These are phyloP conservation scores for Capromys pilorides DNA, from an alignment of 2,797 vertebrate genomes.

Conservation along the genomic window DNA sequence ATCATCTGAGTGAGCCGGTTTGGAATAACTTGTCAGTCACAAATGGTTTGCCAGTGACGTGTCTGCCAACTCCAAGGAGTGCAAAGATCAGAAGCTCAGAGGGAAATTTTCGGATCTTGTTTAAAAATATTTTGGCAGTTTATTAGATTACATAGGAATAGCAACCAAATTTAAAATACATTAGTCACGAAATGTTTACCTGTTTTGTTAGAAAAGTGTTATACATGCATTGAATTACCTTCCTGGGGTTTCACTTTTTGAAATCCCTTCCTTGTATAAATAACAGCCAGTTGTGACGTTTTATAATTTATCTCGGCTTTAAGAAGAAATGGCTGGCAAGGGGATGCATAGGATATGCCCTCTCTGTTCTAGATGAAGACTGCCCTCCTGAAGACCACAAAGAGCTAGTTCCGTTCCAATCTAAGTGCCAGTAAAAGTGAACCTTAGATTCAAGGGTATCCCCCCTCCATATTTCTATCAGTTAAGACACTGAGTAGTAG, in stretches of 20 bases:
- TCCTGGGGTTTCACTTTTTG: slow-evolving; percentile 57
- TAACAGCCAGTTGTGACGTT: slow-evolving; percentile 14
- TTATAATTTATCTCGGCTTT: slow-evolving; percentile 57
- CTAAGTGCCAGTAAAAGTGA: slow-evolving; percentile 45
- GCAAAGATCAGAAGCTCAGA: slow-evolving; percentile 77
- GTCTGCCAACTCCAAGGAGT: slow-evolving; percentile 71
- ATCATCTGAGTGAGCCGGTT: slow-evolving; percentile 23
- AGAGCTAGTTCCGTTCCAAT: slow-evolving; percentile 33
- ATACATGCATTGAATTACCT: slow-evolving; percentile 57
- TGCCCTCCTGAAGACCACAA: slow-evolving; percentile 48
- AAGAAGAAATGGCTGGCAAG: slow-evolving; percentile 31
- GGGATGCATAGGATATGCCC: slow-evolving; percentile 26
- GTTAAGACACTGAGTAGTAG: slow-evolving; percentile 27
- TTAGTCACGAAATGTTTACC: slow-evolving; percentile 73
- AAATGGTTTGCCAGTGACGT: slow-evolving; percentile 61
- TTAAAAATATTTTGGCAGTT: slow-evolving; percentile 81
- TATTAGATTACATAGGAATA: slow-evolving; percentile 73
- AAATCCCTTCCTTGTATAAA: slow-evolving; percentile 18
- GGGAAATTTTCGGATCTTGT: slow-evolving; percentile 65
- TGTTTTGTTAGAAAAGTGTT: slow-evolving; percentile 71
- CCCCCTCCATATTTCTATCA: not conserved
- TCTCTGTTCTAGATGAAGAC: slow-evolving; percentile 27
- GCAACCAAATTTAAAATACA: slow-evolving; percentile 73
- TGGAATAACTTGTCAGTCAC: slow-evolving; percentile 63
- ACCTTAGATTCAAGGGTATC: not conserved